Conservation (phyloP, 2,888 invertebrate genomes). For the Stegana nigrithorax region DNA sequence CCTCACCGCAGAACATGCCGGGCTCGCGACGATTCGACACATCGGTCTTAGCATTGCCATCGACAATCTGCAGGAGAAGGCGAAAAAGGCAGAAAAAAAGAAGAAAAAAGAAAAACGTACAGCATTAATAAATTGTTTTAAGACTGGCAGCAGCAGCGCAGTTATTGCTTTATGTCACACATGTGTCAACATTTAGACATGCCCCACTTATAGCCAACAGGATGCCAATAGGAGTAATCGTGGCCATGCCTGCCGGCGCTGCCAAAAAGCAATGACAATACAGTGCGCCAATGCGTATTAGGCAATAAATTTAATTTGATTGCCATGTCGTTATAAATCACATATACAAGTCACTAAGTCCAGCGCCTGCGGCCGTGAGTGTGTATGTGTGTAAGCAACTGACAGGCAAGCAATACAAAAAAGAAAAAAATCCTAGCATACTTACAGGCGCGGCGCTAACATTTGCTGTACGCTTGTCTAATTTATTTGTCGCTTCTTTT, state of each 20-base stretch:
- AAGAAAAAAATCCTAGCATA: conserved; percentile 22
- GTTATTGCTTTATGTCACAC: conserved; percentile 27
- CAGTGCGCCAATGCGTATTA: conserved; percentile 19
- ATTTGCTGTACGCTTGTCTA: no score
- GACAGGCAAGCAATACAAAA: background rate
- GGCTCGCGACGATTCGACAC: conserved; percentile 89
- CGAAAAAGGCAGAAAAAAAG: conserved; percentile 44
- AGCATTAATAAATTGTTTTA: conserved; percentile 10
- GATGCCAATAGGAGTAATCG: conserved; percentile 12
- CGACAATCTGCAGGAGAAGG: conserved; percentile 85
- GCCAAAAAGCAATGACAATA: no score
- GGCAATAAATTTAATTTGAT: conserved; percentile 62
- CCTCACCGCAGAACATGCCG: conserved; percentile 92
- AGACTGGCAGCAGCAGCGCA: background rate
- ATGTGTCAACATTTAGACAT: conserved; percentile 56
- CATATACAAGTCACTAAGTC: conserved; percentile 1
- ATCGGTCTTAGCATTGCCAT: conserved; percentile 90
- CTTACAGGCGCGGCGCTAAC: conserved; percentile 16
- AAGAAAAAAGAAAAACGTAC: background rate
- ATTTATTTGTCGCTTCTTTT: no score
- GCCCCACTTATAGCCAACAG: conserved; percentile 19
- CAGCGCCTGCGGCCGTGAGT: conserved; percentile 13
- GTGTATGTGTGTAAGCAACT: background rate
- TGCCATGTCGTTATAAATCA: conserved; percentile 54
- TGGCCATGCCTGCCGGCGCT: conserved; percentile 25